These are phyloP conservation scores for Telmatherina bonti DNA, from an alignment of 2,797 vertebrate genomes.

Conservation along the genomic window DNA sequence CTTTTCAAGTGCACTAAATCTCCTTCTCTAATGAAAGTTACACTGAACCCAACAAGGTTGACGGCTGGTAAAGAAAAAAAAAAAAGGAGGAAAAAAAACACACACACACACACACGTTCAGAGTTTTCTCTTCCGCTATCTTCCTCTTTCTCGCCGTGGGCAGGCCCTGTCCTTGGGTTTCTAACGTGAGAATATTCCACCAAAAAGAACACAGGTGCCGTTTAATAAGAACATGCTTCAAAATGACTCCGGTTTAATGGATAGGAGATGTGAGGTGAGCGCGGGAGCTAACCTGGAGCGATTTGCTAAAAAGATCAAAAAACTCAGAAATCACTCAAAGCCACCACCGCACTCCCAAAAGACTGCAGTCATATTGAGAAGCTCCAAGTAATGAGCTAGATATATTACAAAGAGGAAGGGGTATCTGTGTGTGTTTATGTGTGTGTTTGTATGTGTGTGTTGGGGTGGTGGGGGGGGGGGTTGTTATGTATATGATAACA, in stretches of 20 bases:
- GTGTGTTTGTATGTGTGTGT: no score
- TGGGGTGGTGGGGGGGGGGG: not conserved
- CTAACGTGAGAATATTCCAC: constrained; percentile 73
- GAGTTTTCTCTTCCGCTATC: constrained; percentile 35
- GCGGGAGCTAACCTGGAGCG: constrained; percentile 70
- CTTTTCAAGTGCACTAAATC: constrained; percentile 85
- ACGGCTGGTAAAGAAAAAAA: constrained; percentile 74
- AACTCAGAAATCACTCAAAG: constrained; percentile 70
- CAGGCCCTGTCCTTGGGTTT: constrained; percentile 80
- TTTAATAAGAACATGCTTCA: constrained; percentile 78
- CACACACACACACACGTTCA: constrained; percentile 14
- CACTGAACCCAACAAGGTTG: constrained; percentile 83
- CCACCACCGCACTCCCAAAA: constrained; percentile 61
- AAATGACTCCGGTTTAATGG: constrained; percentile 74
- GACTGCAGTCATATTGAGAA: constrained; percentile 57
- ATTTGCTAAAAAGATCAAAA: constrained; percentile 76
- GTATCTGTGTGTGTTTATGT: no score
- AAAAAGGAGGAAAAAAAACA: constrained; percentile 6
- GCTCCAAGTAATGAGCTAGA: constrained; percentile 65
- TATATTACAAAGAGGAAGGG: constrained; percentile 42
- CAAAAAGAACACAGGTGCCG: constrained; percentile 76
- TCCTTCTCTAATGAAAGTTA: constrained; percentile 84
- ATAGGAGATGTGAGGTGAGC: constrained; percentile 74
- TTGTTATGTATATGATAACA: constrained; percentile 62
- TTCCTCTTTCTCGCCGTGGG: constrained; percentile 64